phyloP scores from a whole-genome alignment of 2,888 invertebrate genomes.

The Pseudococcus viburni region DNA sequence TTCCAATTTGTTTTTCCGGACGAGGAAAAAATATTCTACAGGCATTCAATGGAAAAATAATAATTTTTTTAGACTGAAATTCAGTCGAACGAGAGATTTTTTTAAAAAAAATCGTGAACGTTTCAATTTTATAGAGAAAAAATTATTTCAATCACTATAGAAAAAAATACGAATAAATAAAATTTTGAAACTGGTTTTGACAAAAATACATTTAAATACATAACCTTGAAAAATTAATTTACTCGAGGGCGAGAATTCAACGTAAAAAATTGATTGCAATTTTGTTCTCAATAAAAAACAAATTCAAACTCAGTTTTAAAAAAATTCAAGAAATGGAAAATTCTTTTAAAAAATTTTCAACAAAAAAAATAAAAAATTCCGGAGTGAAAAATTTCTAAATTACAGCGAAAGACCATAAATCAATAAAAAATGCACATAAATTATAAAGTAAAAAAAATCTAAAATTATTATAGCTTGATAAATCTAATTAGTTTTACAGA shows the following conservation, averaged over 20 bases:
- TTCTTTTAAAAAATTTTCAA: background rate
- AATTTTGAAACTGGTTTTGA: background rate
- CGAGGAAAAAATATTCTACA: too few species aligned
- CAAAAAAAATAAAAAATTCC: background rate
- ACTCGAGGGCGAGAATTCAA: background rate
- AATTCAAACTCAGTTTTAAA: background rate
- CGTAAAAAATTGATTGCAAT: background rate
- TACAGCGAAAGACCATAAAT: too few species aligned
- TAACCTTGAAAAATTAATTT: background rate
- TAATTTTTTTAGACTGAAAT: too few species aligned
- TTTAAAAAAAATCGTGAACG: too few species aligned
- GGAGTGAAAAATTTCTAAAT: too few species aligned
- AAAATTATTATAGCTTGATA: background rate
- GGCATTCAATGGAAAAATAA: too few species aligned
- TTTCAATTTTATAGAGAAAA: background rate
- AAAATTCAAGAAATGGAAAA: background rate
- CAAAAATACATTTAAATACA: background rate
- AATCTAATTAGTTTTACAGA: background rate
- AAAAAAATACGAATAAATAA: background rate
- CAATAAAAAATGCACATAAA: too few species aligned
- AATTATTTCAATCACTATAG: background rate
- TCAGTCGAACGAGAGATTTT: too few species aligned
- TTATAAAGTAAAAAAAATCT: background rate
- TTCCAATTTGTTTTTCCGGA: too few species aligned
- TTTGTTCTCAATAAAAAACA: too few species aligned